Conservation (phyloP, 2,888 invertebrate species). For the Sycophila texana region DNA sequence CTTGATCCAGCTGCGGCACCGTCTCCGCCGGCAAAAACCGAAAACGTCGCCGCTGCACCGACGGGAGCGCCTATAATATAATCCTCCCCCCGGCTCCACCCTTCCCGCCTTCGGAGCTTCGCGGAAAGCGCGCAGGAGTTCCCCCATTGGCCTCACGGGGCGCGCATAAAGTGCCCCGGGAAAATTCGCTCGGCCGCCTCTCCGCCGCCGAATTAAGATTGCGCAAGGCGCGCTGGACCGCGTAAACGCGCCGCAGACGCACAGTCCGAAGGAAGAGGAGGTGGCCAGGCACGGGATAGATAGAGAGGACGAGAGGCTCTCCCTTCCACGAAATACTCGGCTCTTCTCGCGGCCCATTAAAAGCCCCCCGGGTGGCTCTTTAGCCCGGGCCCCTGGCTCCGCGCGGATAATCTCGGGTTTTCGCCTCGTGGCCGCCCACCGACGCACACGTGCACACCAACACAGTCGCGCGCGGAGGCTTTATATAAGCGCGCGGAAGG, state of each 20-base stretch:
- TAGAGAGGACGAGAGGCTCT: neutral
- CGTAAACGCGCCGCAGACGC: neutral
- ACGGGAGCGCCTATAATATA: neutral
- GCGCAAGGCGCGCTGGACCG: neutral
- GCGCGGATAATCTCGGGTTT: slow-evolving; percentile 5
- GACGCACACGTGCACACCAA: neutral
- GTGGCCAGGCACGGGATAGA: neutral
- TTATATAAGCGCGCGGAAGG: neutral
- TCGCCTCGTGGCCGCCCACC: neutral
- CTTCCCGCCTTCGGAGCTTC: neutral
- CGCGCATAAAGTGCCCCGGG: neutral
- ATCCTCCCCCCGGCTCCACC: neutral
- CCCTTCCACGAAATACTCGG: slow-evolving; percentile 1
- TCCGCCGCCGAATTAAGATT: neutral
- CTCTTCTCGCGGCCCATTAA: neutral
- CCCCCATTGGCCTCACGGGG: neutral
- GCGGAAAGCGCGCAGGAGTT: neutral
- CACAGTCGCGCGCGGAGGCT: neutral
- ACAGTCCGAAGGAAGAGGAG: neutral
- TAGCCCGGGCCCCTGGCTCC: neutral
- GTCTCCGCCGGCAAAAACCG: neutral
- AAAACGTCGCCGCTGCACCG: neutral
- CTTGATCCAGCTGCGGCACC: neutral
- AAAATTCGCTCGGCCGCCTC: neutral
- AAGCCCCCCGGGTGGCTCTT: neutral